A percentile compares a stretch with the other conserved stretches of the same genome.
Evolutionary conservation across 2,797 vertebrate species (phyloP).

Genomic region (Urosaurus nigricauda): DNA sequence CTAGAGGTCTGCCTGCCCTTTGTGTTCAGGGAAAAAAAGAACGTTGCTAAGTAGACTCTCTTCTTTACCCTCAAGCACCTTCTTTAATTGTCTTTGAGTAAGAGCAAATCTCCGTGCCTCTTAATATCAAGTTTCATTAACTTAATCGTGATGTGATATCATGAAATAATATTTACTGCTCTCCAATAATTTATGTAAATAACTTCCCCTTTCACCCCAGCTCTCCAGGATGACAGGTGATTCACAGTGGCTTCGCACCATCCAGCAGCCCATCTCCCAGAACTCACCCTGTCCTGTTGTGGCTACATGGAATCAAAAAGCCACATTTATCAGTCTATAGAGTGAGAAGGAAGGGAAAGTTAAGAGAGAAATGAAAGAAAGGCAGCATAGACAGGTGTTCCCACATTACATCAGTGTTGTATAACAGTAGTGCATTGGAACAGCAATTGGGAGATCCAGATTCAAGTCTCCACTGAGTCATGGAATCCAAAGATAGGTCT

Average conservation of each 20-base stretch:
- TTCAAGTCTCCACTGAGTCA: neutral
- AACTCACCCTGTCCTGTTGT: neutral
- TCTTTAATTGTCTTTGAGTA: slow-evolving; percentile 73
- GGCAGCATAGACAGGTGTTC: neutral
- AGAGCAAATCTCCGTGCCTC: slow-evolving; percentile 72
- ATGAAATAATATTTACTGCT: slow-evolving; percentile 77
- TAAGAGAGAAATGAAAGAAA: neutral
- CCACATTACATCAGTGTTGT: no score
- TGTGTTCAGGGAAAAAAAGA: slow-evolving; percentile 60
- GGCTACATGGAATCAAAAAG: slow-evolving; percentile 36
- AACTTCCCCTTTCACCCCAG: slow-evolving; percentile 68
- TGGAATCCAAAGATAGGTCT: neutral
- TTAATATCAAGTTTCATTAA: slow-evolving; percentile 76
- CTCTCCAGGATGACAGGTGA: slow-evolving; percentile 59
- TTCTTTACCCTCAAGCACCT: slow-evolving; percentile 73
- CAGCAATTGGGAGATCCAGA: neutral
- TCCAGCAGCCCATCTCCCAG: neutral
- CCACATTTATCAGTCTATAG: neutral
- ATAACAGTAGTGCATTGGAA: no score
- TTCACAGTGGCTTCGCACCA: slow-evolving; percentile 33
- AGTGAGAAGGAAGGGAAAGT: slow-evolving; percentile 12
- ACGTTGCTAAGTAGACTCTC: slow-evolving; percentile 64
- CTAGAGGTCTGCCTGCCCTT: slow-evolving; percentile 58
- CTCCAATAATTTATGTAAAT: slow-evolving; percentile 77
- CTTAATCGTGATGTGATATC: slow-evolving; percentile 71